A percentile compares a stretch with the other conserved stretches of the same genome.
Evolutionary conservation across 2,888 invertebrate species (phyloP).

Genomic region (Lasioglossum oenotherae): DNA sequence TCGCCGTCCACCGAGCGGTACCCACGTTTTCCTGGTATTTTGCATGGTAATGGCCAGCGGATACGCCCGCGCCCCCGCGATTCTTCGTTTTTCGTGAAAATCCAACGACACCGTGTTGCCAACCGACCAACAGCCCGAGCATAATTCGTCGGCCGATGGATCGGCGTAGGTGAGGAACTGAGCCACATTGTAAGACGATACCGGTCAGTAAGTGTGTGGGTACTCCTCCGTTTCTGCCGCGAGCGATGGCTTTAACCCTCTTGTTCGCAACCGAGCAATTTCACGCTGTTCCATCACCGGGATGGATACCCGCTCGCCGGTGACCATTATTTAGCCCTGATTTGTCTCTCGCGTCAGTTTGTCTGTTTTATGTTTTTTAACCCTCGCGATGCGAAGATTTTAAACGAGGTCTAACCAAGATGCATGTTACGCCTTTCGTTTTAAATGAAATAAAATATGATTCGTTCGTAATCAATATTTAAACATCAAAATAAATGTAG

Average conservation of each 20-base stretch:
- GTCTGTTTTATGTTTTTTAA: no score
- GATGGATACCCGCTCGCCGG: no score
- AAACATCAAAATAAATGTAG: no score
- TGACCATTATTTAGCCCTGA: no score
- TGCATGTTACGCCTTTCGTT: no score
- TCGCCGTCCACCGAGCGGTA: constrained; percentile 18
- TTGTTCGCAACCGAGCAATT: neutral
- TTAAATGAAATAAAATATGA: no score
- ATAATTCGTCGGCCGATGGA: constrained; percentile 32
- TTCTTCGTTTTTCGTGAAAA: constrained; percentile 54
- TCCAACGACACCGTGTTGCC: constrained; percentile 37
- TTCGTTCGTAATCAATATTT: no score
- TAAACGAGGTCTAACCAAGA: no score
- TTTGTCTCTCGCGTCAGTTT: no score
- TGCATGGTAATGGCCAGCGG: constrained; percentile 10
- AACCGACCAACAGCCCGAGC: constrained; percentile 10
- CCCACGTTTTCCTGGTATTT: constrained; percentile 24
- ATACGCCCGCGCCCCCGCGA: constrained; percentile 40
- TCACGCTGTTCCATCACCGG: neutral
- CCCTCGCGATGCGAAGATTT: no score
- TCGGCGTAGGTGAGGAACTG: constrained; percentile 63
- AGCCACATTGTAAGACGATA: constrained; percentile 55
- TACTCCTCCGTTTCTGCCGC: neutral
- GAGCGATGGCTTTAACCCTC: constrained; percentile 14
- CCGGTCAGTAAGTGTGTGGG: constrained; percentile 5